Evolutionary conservation across 2,797 vertebrate species (phyloP), one percentile per base, ranked within the genome.

Genomic region (Gambusia yucatana): DNA sequence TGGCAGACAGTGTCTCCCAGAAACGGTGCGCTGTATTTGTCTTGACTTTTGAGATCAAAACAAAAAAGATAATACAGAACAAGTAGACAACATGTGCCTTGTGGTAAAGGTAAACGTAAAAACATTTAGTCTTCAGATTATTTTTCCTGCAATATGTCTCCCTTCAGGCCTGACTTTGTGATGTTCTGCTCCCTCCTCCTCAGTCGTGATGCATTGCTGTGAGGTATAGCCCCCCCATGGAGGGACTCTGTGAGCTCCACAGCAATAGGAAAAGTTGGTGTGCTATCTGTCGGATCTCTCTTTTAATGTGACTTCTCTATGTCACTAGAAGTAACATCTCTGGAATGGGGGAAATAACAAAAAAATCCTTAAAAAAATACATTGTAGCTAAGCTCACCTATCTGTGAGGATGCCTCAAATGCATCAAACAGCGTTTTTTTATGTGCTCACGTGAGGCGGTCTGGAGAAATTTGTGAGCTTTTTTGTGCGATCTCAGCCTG

Each of bases 331-430:
- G 78, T 79, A 86, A 80, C 87, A 77, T 87, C 59, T 83, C 84
- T 89, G 84, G 90, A 91, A 91, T 82, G 67, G 63, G 71, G 36
- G 71, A 86, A 87, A 87, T 86, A 77, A 77, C 79, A 44, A 67
- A 83, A 83, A 84, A 89, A 88, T 85, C 52, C 70, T 41, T 52
- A 7, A 41, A 41, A 41, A 85, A 89, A 83, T 48, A 80, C 82
- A 88, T 83, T 77, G 72, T 82, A 87, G 82, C 79, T 30, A 77
- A 81, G 67, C 77, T 79, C 77, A 75, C 84, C 88, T 88, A 84
- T 88, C 76, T 87, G 77, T 77, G 57, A 77, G 78, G 77, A 88
- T 87, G 81, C 65, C 25, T 81, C 78, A 47, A 78, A 82, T 48
- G 78, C 57, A 52, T 86, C 84, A 44, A 75, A 52, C 50, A 71